phyloP scores from a whole-genome alignment of 2,888 invertebrate species.

The Euplagia quadripunctaria region DNA sequence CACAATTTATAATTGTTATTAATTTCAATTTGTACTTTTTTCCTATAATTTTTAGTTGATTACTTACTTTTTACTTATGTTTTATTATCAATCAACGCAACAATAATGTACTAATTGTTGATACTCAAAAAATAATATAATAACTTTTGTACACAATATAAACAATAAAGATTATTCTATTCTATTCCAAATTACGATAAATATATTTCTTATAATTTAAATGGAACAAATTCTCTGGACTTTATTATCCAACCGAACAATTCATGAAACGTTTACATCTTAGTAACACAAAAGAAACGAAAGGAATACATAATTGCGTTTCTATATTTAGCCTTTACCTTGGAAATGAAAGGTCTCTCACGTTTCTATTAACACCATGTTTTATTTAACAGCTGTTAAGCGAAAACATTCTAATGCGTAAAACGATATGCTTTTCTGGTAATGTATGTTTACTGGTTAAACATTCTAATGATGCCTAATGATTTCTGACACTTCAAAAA shows the following conservation, averaged over 20 bases:
- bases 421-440: constrained; percentile 22
- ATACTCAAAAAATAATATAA: too few species aligned
- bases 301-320: constrained; percentile 51
- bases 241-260: neutral
- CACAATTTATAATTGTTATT: too few species aligned
- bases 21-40: too few species aligned
- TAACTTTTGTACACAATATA: too few species aligned
- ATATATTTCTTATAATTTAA: too few species aligned
- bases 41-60: too few species aligned
- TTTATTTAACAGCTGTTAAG: constrained; percentile 40
- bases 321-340: constrained; percentile 51
- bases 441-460: constrained; percentile 2
- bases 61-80: too few species aligned
- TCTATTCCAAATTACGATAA: too few species aligned
- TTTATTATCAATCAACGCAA: too few species aligned
- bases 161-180: too few species aligned
- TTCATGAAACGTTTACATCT: constrained; percentile 2
- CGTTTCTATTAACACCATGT: constrained; percentile 44
- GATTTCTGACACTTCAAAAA: neutral
- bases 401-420: constrained; percentile 17
- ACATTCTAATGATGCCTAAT: constrained; percentile 13
- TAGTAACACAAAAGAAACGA: constrained; percentile 39
- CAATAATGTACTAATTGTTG: too few species aligned
- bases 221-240: neutral
- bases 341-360: constrained; percentile 42